Evolutionary conservation across 2,113 vertebrate species (phyloP).

Genomic region (Megaptera novaeangliae): DNA sequence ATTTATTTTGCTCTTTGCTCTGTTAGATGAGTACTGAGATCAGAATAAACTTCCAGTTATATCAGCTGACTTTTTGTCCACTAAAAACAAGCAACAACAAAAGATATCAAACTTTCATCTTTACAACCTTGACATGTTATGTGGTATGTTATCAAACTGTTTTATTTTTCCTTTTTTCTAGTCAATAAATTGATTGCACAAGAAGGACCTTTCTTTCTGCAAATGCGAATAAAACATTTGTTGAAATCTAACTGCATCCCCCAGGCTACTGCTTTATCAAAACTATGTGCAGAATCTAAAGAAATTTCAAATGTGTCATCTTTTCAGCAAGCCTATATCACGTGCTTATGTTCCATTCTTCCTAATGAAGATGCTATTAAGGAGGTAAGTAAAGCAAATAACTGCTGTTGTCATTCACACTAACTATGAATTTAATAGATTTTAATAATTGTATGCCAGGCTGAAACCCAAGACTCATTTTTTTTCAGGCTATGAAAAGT

Average conservation of each 20-base stretch:
- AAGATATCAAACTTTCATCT: neutral
- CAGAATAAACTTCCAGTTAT: conserved; percentile 31
- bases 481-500: conserved; percentile 14
- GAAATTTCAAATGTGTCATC: conserved; percentile 88
- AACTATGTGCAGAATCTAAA: conserved; percentile 90
- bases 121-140: neutral
- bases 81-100: neutral
- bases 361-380: conserved; percentile 95
- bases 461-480: conserved; percentile 10
- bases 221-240: conserved; percentile 97
- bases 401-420: neutral
- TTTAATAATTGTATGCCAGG: neutral
- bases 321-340: conserved; percentile 94
- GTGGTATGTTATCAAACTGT: conserved; percentile 30
- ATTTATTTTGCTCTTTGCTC: conserved; percentile 22
- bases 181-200: conserved; percentile 91
- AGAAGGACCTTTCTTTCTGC: conserved; percentile 97
- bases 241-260: conserved; percentile 94
- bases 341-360: conserved; percentile 93
- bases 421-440: neutral
- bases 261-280: conserved; percentile 92
- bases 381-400: conserved; percentile 86
- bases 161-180: conserved; percentile 77
- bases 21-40: conserved; percentile 12
- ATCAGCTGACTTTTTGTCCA: conserved; percentile 6